phyloP scores from a whole-genome alignment of 2,888 invertebrate genomes.

The Cephus sareptanus region DNA sequence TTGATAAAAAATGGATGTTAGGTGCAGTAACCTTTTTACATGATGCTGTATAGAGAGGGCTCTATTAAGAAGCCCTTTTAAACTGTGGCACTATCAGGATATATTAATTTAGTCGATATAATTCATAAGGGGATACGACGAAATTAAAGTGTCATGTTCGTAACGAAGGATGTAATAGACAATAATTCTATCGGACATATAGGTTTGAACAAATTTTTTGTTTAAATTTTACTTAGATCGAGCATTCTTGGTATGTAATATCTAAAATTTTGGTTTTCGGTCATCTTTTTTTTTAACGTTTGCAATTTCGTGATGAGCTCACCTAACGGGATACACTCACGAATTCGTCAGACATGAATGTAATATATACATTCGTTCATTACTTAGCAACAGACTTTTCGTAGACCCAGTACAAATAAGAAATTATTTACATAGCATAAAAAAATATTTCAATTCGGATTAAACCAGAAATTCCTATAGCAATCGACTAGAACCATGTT shows the following conservation, averaged over 20 bases:
- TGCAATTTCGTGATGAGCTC: neutral
- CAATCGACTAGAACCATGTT: neutral
- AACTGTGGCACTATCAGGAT: neutral
- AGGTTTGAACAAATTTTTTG: neutral
- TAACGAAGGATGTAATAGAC: neutral
- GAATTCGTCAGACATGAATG: neutral
- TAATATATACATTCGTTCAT: neutral
- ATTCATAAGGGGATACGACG: neutral
- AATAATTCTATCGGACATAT: neutral
- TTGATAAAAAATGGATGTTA: conserved; percentile 1
- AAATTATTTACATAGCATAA: neutral
- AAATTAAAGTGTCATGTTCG: neutral
- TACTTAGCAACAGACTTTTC: neutral
- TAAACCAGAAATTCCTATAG: neutral
- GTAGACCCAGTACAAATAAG: neutral
- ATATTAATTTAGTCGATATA: neutral
- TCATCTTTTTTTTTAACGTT: neutral
- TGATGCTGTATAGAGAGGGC: neutral
- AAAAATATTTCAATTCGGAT: neutral
- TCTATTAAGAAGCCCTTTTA: conserved; percentile 6
- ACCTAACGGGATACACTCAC: neutral
- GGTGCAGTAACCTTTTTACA: neutral
- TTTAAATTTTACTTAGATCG: neutral
- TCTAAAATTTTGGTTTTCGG: neutral
- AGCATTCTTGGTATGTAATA: neutral